Evolutionary conservation across 1,140 invertebrate genomes (phyloP).

Genomic region (Hetaerina americana): DNA sequence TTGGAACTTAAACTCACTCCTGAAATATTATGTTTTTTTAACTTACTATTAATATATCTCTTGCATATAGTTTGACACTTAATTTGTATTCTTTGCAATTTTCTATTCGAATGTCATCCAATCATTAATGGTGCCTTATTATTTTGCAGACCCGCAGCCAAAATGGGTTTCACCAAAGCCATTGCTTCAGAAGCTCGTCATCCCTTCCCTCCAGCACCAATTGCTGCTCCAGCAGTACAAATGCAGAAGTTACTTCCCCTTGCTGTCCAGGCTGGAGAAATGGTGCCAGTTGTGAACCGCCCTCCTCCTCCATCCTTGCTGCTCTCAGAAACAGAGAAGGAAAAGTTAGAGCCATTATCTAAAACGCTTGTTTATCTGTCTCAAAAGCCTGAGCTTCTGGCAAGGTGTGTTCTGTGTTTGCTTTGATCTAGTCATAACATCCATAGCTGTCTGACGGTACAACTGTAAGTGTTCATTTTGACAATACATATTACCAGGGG

Average conservation of each 20-base stretch:
- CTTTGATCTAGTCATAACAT: too few species aligned
- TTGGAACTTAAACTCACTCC: too few species aligned
- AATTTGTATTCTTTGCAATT: too few species aligned
- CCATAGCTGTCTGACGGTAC: too few species aligned
- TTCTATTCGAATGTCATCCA: neutral
- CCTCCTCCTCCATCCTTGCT: constrained; percentile 11
- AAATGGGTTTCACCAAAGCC: constrained; percentile 19
- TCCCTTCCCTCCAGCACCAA: neutral
- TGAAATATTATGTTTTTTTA: too few species aligned
- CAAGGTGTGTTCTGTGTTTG: constrained; percentile 18
- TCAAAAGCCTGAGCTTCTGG: constrained; percentile 6
- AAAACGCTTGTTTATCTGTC: constrained; percentile 13
- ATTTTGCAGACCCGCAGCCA: constrained; percentile 27
- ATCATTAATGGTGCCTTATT: neutral
- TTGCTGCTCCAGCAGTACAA: neutral
- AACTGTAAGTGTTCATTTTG: too few species aligned
- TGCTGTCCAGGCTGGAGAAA: neutral
- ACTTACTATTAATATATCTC: too few species aligned
- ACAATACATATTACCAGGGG: too few species aligned
- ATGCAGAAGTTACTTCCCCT: neutral
- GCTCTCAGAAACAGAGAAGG: constrained; percentile 23
- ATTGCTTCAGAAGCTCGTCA: neutral
- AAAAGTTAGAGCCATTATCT: constrained; percentile 24
- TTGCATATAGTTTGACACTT: too few species aligned
- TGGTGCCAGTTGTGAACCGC: neutral